Percentiles rank a stretch among this genome's conserved stretches.
Conservation (phyloP, 2,888 invertebrate species). For the Zelleria hepariella region DNA sequence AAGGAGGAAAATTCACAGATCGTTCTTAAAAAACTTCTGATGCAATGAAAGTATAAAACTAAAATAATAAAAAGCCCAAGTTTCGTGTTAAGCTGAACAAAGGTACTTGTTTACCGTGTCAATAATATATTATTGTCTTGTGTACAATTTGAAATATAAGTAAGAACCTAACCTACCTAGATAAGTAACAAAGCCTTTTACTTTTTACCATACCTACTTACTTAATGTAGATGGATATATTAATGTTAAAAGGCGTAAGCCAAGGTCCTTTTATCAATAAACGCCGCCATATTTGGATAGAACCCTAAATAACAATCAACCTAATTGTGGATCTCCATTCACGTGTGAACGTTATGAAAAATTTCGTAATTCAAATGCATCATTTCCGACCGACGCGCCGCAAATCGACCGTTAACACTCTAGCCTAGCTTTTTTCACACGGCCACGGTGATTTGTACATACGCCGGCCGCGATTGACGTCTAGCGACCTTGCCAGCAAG, state of each 20-base stretch:
- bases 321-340: neutral
- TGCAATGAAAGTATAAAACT: too few relatives aligned
- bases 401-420: neutral
- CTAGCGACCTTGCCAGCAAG: conserved; percentile 24
- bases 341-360: neutral
- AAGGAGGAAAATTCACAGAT: too few relatives aligned
- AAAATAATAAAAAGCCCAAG: too few relatives aligned
- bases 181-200: too few relatives aligned
- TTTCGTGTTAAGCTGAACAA: too few relatives aligned
- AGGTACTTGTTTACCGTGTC: too few relatives aligned
- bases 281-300: neutral
- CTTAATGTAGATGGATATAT: too few relatives aligned
- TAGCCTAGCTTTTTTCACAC: conserved; percentile 40
- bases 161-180: too few relatives aligned
- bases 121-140: too few relatives aligned
- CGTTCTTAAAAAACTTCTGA: too few relatives aligned
- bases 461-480: conserved; percentile 18
- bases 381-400: neutral
- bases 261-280: neutral
- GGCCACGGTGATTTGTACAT: conserved; percentile 37
- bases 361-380: conserved; percentile 1
- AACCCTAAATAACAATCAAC: neutral
- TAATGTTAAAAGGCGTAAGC: neutral
- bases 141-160: too few relatives aligned
- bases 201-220: too few relatives aligned